Evolutionary conservation across 2,113 vertebrate genomes (phyloP), one percentile per base, ranked within the genome.

Genomic region (Ptilonorhynchus violaceus): DNA sequence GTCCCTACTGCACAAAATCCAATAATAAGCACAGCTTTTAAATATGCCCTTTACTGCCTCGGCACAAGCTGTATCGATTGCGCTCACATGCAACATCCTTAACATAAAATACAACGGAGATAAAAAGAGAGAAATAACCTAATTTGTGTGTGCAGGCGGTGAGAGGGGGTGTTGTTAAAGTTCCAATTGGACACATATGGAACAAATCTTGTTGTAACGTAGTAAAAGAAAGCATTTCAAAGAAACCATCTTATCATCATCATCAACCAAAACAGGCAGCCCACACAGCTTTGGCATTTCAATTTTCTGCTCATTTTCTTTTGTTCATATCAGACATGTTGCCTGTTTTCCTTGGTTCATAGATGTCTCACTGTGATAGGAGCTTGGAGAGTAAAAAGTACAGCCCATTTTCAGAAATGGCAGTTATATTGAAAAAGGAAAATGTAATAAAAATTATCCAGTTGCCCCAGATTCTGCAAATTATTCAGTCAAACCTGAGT

Each of bases 281-380:
- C 77, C 70, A 46, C 77, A 22, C 49, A 82, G 50, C 37, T 62
- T 76, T 95, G 77, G 62, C 69, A 62, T 82, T 91, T 95, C 84
- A 64, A 94, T 96, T 93, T 95, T 96, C 66, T 78, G 35, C 66
- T 91, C 25, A 23, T 92, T 96, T 96, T 93, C 89, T 95, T 84
- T 72, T 77, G 68, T 91, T 91, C 1, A 0, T 63, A 70, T 87
- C 2, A 9, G 44, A 87, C 77, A 17, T 10, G 9, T 89, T 92
- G 68, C 44, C 69, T 63, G 0, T 96, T 94, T 96, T 85, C 56
- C 1, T 2, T 69, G 69, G 69, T 82, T 92, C 62, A 19, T 64
- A 70, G 77, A 64, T 88, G 25, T 76, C 53, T 89, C 23, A 4
- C 41, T 68, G 30, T 81, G 85, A 82, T 88, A 52, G 89, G 66